These are phyloP conservation scores for Graptemys geographica DNA, from an alignment of 2,797 vertebrate genomes.

Conservation along the genomic window DNA sequence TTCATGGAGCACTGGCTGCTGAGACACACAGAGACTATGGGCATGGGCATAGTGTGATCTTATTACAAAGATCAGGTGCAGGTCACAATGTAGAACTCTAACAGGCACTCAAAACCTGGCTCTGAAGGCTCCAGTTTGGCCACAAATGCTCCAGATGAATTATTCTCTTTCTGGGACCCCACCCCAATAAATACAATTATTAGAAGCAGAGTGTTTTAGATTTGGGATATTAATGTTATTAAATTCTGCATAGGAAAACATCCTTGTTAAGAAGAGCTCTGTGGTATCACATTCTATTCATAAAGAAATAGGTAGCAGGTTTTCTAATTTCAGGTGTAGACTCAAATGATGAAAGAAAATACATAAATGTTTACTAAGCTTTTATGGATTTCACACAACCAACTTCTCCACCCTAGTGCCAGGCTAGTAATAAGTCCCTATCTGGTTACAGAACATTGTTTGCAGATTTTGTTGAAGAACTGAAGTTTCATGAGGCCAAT, in stretches of 20 bases:
- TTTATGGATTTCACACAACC: slow-evolving; percentile 69
- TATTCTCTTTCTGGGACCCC: background rate
- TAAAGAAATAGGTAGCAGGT: slow-evolving; percentile 35
- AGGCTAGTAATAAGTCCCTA: slow-evolving; percentile 67
- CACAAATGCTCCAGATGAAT: background rate
- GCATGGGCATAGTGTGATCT: background rate
- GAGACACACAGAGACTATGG: background rate
- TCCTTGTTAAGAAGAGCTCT: background rate
- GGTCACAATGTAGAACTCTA: background rate
- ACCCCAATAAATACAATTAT: background rate
- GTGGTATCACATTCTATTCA: background rate
- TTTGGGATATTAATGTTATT: background rate
- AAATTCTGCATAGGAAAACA: background rate
- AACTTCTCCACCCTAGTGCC: slow-evolving; percentile 66
- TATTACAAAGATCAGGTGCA: background rate
- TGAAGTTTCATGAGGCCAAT: slow-evolving; percentile 58
- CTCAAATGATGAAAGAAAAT: slow-evolving; percentile 64
- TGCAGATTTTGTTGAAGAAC: slow-evolving; percentile 67
- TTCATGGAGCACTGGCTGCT: background rate
- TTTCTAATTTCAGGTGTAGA: slow-evolving; percentile 61
- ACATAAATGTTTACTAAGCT: slow-evolving; percentile 74
- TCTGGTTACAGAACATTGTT: slow-evolving; percentile 68
- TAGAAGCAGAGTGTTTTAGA: background rate
- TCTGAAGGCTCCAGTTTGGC: background rate
- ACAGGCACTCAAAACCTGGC: background rate